Evolutionary conservation across 2,888 invertebrate species (phyloP), one percentile per base, ranked within the genome.

Genomic region (Trilocha varians): DNA sequence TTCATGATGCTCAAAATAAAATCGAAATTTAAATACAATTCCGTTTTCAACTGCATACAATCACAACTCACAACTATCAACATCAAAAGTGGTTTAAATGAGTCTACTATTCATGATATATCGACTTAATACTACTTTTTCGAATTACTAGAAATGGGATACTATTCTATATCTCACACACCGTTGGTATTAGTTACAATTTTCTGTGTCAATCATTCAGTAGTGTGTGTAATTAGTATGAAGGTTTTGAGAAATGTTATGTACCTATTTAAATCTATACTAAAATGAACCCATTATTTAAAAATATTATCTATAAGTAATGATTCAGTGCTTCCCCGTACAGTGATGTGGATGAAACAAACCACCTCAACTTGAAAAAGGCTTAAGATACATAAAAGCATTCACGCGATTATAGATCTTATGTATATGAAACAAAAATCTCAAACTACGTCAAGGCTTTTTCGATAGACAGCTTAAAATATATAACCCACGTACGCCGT

Each of bases 401-500:
- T 25, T 25, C 25, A 25, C 25, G 25, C 18, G 18, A 18, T 18
- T 18, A 18, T 18, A 18, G 18, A 18, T 6, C 18, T 18, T 18
- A 18, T 18, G 5, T 18, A 5, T 18, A 18, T 18, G 18, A 18
- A 18, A 18, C 5, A 18, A 5, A 18, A 18, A 8, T 18, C 18
- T 18, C 18, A 18, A 18, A 18, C 18, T 18, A 18, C 1, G 18
- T 18, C 8, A 18, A 18, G 18, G 18, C 18, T 8, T 18, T n/a
- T 18, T 18, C 18, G 18, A 18, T 18, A 18, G 18, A 18, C 5
- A 25, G 2, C 25, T 9, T 25, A 25, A 9, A 25, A 25, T 25
- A 25, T 25, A 25, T 25, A 25, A 58, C 54, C 58, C 60, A 62
- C 43, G 46, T 58, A 25, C 40, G 45, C 32, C 61, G 60, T 62